phyloP scores from a whole-genome alignment of 2,888 invertebrate genomes.

The Nephrotoma flavescens region DNA sequence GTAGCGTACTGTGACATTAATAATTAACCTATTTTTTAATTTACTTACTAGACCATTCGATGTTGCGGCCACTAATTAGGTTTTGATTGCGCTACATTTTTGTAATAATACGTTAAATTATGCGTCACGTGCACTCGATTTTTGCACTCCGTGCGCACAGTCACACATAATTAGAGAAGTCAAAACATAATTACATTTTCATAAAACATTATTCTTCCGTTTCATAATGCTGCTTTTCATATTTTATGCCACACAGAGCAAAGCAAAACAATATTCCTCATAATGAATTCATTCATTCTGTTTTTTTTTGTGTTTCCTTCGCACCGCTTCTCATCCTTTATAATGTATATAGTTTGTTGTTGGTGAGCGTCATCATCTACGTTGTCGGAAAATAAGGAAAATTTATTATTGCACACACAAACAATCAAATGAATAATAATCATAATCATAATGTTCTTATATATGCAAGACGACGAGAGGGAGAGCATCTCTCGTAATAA shows the following conservation, averaged over 20 bases:
- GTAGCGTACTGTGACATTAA: no score
- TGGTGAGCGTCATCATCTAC: not conserved
- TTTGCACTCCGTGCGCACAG: not conserved
- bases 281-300: not conserved
- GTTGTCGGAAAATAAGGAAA: not conserved
- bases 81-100: no score
- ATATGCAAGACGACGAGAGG: not conserved
- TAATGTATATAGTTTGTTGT: not conserved
- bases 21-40: no score
- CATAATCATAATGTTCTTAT: not conserved
- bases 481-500: not conserved
- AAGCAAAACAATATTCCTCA: not conserved
- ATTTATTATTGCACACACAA: not conserved
- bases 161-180: not conserved
- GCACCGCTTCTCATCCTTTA: not conserved
- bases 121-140: not conserved
- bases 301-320: not conserved
- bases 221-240: not conserved
- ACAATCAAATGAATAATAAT: not conserved
- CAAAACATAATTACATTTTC: not conserved
- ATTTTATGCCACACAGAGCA: not conserved
- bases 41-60: no score
- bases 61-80: no score
- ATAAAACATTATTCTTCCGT: not conserved
- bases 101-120: not conserved